These are phyloP conservation scores for Physella acuta DNA, from an alignment of 1,140 invertebrate species.

Conservation along the genomic window DNA sequence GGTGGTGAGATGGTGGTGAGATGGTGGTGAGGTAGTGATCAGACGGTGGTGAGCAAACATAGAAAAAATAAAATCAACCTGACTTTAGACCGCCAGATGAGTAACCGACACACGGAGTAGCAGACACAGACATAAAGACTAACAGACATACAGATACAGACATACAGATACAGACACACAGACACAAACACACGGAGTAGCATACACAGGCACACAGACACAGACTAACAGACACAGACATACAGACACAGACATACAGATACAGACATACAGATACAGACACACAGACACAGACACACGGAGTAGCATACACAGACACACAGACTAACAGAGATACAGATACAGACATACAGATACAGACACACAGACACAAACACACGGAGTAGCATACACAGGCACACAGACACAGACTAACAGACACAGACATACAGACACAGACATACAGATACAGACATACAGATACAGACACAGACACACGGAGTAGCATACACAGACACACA, in stretches of 20 bases:
- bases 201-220: background rate
- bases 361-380: background rate
- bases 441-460: background rate
- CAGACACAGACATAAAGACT: no score
- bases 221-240: slow-evolving; percentile 1
- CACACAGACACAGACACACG: background rate
- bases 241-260: background rate
- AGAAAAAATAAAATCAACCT: no score
- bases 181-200: background rate
- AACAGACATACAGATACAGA: no score
- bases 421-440: background rate
- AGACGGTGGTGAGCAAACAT: no score
- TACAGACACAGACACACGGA: background rate
- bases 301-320: background rate
- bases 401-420: background rate
- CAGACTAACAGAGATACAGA: background rate
- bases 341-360: background rate
- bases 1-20: no score
- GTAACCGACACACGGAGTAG: no score
- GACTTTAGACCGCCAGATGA: no score
- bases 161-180: background rate
- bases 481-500: background rate
- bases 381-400: background rate
- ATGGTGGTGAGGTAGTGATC: no score
- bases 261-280: background rate